Evolutionary conservation across 1,140 invertebrate genomes (phyloP), one percentile per base, ranked within the genome.

Genomic region (Augochlora pura): DNA sequence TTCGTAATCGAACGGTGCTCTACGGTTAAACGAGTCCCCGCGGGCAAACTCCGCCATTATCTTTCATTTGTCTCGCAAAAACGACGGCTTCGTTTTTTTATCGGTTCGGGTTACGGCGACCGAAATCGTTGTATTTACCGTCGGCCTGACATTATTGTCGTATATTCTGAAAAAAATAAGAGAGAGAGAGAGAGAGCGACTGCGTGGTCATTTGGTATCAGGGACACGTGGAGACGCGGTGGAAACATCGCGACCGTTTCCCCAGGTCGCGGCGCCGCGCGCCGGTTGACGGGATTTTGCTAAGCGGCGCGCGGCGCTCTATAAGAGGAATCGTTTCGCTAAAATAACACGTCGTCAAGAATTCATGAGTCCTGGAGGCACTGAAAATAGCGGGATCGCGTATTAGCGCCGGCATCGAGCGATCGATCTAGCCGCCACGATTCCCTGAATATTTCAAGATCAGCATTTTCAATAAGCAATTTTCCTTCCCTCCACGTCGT

Each of bases 341-440:
- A 52, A 73, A 85, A 85, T 77, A 84, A 68, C 74, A 77, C 6
- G 5, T 18, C 23, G 65, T 84, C 49, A 84, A 84, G 38, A 38
- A 84, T 84, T 84, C 38, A 85, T 69, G 49, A 25, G 54, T 49
- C 27, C n/a, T 38, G 27, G 18, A 60, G 38, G 49, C 27, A 14
- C 49, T n/a, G n/a, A 68, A n/a, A 85, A 85, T 80, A 42, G 67
- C 27, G 18, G 42, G n/a, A 64, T 60, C 57, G 39, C n/a, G 5
- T 27, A 63, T 80, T 80, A 67, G 23, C 59, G 14, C 49, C 62
- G n/a, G 14, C 21, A 23, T n/a, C 62, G 60, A 62, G 16, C 59
- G 57, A 63, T 59, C 14, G 38, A 27, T 27, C 18, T 7, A 32
- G 18, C 42, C 57, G 62, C 57, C 27, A 39, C 5, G 25, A 21